Evolutionary conservation across 2,888 invertebrate species (phyloP), one percentile per base, ranked within the genome.

Genomic region (Drosophila austrosaltans): DNA sequence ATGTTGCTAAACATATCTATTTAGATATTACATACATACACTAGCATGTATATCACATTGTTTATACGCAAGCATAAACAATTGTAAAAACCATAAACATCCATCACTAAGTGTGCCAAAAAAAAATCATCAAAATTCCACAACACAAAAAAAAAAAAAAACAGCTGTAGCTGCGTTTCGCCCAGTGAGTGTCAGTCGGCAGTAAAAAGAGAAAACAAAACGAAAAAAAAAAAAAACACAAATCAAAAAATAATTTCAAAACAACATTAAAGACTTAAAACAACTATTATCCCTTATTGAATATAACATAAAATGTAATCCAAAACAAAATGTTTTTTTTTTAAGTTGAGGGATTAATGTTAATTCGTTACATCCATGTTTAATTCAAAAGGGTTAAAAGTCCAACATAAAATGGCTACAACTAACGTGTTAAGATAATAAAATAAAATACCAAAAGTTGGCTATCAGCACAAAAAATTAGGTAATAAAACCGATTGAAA

Each of bases 131-230:
- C 8, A 44, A 25, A 48, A 48, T 4, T 6, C 42, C 16, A 42
- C 42, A n/a, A 22, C 22, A 25, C 48, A 48, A 48, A 48, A 48
- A 48, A 48, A 25, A 22, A 48, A 48, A 48, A 48, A 48, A 48
- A 25, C 48, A 48, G 48, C 48, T 48, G 48, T 48, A 48, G 48
- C 48, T 48, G 48, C 10, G 48, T 25, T 22, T 48, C 12, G 48
- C 48, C 25, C 48, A 48, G 48, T 48, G 48, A 48, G 48, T 48
- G 25, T 48, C 48, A 48, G 48, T 48, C 48, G 25, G 16, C 48
- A 48, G 48, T 48, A 25, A 25, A 25, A 48, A 22, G 6, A n/a
- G 22, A 44, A 44, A 20, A 22, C 8, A 1, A 42, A 42, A 42
- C 44, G 22, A 48, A 48, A 48, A 48, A 7, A 48, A 48, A 7